Percentiles rank a stretch among this genome's conserved stretches.
Conservation (phyloP, 2,888 invertebrate species). For the Rhagium mordax region DNA sequence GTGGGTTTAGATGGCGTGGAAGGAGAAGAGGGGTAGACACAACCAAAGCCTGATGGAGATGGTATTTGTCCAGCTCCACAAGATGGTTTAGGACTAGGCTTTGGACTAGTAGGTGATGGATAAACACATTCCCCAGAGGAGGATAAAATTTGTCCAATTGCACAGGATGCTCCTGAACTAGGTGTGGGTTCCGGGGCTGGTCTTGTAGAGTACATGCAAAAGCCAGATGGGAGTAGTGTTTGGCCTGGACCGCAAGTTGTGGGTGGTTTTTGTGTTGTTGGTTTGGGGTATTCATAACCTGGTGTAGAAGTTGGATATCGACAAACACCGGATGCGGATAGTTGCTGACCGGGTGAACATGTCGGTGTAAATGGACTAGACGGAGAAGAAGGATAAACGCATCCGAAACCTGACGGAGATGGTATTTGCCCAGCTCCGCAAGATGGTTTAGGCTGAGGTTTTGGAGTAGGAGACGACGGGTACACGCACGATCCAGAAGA, state of each 20-base stretch:
- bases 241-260: slow-evolving; percentile 67
- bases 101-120: not conserved
- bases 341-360: slow-evolving; percentile 39
- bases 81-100: slow-evolving; percentile 20
- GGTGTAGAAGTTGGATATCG: slow-evolving; percentile 26
- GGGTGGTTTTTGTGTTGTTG: not conserved
- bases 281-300: slow-evolving; percentile 8
- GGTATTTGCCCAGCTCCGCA: slow-evolving; percentile 45
- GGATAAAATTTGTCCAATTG: not conserved
- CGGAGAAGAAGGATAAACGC: slow-evolving; percentile 45
- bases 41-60: slow-evolving; percentile 38
- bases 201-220: not conserved
- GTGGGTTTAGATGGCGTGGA: not conserved
- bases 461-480: not conserved
- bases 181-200: not conserved
- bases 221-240: slow-evolving; percentile 47
- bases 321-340: slow-evolving; percentile 36
- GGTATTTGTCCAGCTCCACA: slow-evolving; percentile 40
- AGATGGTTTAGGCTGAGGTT: slow-evolving; percentile 11
- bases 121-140: not conserved
- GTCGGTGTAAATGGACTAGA: not conserved
- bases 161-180: not conserved
- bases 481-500: not conserved
- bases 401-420: slow-evolving; percentile 38
- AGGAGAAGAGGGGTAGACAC: slow-evolving; percentile 47